phyloP scores from a whole-genome alignment of 2,113 vertebrate species.

The Leptocoma aspasia region DNA sequence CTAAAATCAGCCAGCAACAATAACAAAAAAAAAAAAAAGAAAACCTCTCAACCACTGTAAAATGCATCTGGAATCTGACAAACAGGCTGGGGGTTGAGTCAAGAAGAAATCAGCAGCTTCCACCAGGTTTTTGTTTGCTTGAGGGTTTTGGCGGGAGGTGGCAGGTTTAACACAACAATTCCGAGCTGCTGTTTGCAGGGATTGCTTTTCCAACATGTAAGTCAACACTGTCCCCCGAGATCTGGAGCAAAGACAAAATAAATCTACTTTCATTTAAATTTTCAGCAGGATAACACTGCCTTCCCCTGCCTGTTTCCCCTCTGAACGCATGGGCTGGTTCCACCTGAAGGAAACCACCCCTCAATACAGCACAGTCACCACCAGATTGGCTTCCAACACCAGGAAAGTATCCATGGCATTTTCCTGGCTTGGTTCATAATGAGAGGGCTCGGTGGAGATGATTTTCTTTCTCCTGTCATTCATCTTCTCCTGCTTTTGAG shows the following conservation, averaged over 20 bases:
- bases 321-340: background rate
- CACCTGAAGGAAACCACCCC: background rate
- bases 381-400: background rate
- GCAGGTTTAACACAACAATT: conserved; percentile 16
- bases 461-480: background rate
- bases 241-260: conserved; percentile 22
- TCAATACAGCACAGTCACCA: fast-evolving
- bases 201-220: conserved; percentile 18
- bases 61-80: conserved; percentile 41
- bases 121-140: conserved; percentile 23
- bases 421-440: background rate
- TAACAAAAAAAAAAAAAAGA: background rate
- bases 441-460: fast-evolving
- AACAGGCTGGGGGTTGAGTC: background rate
- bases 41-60: background rate
- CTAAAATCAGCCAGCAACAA: conserved; percentile 3
- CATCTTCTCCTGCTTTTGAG: background rate
- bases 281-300: background rate
- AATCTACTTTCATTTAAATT: conserved; percentile 2
- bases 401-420: background rate
- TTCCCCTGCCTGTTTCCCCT: background rate
- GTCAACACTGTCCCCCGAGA: conserved; percentile 22
- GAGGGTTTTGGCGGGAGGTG: background rate
- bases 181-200: background rate
- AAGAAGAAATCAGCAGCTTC: conserved; percentile 8